Base-by-base conservation (phyloP, 2,113 vertebrate genomes). In the Damaliscus lunatus region DNA sequence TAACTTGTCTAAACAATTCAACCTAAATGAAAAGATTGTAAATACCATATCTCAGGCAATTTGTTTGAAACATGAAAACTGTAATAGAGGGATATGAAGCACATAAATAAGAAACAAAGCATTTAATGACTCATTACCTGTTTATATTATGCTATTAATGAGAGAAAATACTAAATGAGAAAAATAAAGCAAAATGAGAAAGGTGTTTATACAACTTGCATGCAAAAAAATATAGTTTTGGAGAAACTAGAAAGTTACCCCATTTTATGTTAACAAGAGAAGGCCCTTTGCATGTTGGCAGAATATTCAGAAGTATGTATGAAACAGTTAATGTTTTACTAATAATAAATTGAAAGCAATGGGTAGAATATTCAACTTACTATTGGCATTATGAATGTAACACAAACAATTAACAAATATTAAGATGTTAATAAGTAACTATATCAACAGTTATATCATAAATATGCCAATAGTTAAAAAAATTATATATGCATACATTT, bases 221-320 rank as follows among this genome's bases (percentile, higher is more conserved):
- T 14, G 23, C 62, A 82, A 90, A 96, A 96, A 82, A 25, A 92
- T n/a, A 92, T 31, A 71, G 1, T 96, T 96, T 93, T 83, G 15
- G 57, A 83, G 6, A 71, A 91, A 92, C 82, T 3, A 14, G 60
- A 81, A 52, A n/a, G 2, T 59, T 64, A 14, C 5, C n/a, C 21
- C 3, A 29, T 55, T 83, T 57, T 29, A 40, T 53, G 4, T 48
- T 77, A 91, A 77, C 12, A 67, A 86, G 5, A 33, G 0, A 78
- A 95, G 48, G 3, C 48, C 87, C 3, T 88, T n/a, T 84, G 23
- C 43, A 4, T 0, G 17, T 2, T 59, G 29, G 64, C 1, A 23
- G 36, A 84, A n/a, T 80, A 80, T 71, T 57, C 15, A 81, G 15
- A 89, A 83, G 29, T n/a, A 77, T 62, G 19, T 3, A 87, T 55